These are phyloP conservation scores for Borostomias antarcticus DNA, from an alignment of 2,797 vertebrate genomes.

Conservation along the genomic window DNA sequence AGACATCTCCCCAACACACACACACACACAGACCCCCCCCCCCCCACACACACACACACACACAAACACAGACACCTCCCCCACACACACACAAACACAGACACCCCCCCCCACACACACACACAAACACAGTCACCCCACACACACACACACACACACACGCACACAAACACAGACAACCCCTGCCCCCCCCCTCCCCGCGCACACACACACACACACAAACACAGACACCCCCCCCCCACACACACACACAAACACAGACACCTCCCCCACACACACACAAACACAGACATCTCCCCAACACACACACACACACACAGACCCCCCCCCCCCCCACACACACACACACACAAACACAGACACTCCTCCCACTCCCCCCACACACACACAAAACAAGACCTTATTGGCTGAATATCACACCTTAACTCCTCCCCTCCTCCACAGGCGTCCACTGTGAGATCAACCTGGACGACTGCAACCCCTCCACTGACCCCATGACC, in stretches of 20 bases:
- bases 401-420: not conserved
- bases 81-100: not conserved
- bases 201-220: constrained; percentile 37
- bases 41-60: constrained; percentile 41
- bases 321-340: no score
- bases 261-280: constrained; percentile 40
- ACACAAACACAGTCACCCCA: constrained; percentile 44
- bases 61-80: constrained; percentile 2
- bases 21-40: not conserved
- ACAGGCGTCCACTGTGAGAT: constrained; percentile 97
- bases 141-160: constrained; percentile 33
- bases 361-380: no score
- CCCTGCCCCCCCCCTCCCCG: no score
- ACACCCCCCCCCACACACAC: constrained; percentile 36
- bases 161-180: not conserved
- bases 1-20: not conserved
- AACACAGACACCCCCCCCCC: constrained; percentile 2
- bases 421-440: not conserved
- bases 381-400: not conserved
- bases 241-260: not conserved
- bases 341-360: constrained; percentile 36
- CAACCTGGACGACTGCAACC: constrained; percentile 94
- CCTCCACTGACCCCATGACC: constrained; percentile 82
- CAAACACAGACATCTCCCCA: constrained; percentile 3
- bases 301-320: not conserved